phyloP scores from a whole-genome alignment of 1,140 invertebrate species.

The Choristoneura fumiferana region DNA sequence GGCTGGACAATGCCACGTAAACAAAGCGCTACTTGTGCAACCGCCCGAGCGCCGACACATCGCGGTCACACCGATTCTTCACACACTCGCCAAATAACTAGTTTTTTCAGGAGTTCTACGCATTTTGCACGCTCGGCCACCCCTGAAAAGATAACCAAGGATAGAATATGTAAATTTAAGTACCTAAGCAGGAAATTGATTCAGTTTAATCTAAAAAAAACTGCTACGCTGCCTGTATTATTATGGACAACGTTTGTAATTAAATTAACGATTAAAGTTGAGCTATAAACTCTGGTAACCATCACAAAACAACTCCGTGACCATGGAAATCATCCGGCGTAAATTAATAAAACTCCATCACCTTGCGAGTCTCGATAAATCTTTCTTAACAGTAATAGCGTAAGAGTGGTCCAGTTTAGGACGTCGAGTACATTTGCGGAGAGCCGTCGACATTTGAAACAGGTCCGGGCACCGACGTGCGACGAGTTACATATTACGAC shows the following conservation, averaged over 20 bases:
- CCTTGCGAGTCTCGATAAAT: slow-evolving; percentile 11
- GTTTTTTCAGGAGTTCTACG: slow-evolving; percentile 46
- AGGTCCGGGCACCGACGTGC: slow-evolving; percentile 37
- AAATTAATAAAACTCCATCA: slow-evolving; percentile 2
- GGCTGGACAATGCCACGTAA: slow-evolving; percentile 68
- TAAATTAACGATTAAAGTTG: too few relatives aligned
- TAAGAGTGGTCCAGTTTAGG: slow-evolving; percentile 48
- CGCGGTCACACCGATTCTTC: slow-evolving; percentile 61
- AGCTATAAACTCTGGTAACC: too few relatives aligned
- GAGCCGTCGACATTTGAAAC: slow-evolving; percentile 46
- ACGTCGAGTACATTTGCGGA: slow-evolving; percentile 26
- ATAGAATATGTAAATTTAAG: slow-evolving; percentile 21
- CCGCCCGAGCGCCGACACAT: slow-evolving; percentile 53
- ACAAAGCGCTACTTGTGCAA: slow-evolving; percentile 72
- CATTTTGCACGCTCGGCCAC: slow-evolving; percentile 36
- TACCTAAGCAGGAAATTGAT: neutral
- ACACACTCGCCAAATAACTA: slow-evolving; percentile 44
- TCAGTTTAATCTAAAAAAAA: too few relatives aligned
- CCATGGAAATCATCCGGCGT: neutral
- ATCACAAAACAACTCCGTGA: neutral
- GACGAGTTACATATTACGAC: slow-evolving; percentile 31
- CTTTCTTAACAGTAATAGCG: neutral
- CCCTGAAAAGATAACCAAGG: slow-evolving; percentile 22
- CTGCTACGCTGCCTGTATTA: too few relatives aligned
- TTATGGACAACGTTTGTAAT: too few relatives aligned